A percentile compares a stretch with the other conserved stretches of the same genome.
These are phyloP conservation scores for Malaclemys terrapin DNA, from an alignment of 2,113 vertebrate genomes.

Conservation along the genomic window DNA sequence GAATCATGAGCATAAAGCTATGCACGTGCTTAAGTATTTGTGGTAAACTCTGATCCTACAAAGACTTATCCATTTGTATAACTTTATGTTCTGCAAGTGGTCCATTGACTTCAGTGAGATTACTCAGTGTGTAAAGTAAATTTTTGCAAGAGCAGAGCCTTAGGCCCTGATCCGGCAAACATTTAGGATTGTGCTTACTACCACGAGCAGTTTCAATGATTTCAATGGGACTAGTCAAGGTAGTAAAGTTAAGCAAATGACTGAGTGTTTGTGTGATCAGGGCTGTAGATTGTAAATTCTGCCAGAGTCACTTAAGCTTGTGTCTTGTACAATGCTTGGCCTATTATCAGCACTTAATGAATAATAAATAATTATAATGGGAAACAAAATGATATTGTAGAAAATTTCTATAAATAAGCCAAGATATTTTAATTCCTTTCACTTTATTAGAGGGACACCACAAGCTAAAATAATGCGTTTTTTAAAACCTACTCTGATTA, in stretches of 20 bases:
- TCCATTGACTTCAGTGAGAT: background rate
- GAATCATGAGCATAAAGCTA: background rate
- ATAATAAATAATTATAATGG: background rate
- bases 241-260: background rate
- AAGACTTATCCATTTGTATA: background rate
- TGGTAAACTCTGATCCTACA: background rate
- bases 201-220: background rate
- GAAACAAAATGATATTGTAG: background rate
- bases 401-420: background rate
- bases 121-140: background rate
- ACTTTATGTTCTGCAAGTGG: background rate
- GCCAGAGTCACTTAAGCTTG: background rate
- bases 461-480: background rate
- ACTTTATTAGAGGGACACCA: background rate
- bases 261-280: background rate
- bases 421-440: background rate
- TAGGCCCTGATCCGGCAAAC: background rate
- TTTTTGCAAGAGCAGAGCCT: background rate
- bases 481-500: background rate
- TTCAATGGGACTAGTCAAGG: background rate
- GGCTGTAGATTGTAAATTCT: background rate
- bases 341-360: background rate
- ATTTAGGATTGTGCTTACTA: background rate
- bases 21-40: fast-evolving
- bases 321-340: background rate